These are phyloP conservation scores for Oceanodroma tethys DNA, from an alignment of 2,113 vertebrate species.

Conservation along the genomic window DNA sequence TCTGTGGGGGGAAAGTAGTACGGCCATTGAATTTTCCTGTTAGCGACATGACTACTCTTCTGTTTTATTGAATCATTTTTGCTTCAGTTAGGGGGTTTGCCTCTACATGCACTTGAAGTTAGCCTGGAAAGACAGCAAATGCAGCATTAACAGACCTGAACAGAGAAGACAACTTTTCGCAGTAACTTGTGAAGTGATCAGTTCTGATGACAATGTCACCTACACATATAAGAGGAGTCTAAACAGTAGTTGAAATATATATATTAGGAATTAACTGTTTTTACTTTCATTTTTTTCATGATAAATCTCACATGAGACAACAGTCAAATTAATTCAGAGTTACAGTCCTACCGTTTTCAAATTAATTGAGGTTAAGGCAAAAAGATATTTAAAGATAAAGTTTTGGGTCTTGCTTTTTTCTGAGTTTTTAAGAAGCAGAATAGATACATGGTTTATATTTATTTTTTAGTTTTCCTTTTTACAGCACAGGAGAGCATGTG, in stretches of 20 bases:
- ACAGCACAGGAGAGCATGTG: not conserved
- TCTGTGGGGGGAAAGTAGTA: not conserved
- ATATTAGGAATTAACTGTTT: not conserved
- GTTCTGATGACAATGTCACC: not conserved
- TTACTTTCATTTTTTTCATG: not conserved
- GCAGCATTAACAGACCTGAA: not conserved
- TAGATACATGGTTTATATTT: not conserved
- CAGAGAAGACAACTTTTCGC: not conserved
- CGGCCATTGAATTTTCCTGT: not conserved
- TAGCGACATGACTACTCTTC: not conserved
- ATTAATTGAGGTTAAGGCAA: not conserved
- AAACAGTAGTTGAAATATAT: not conserved
- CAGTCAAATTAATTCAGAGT: not conserved
- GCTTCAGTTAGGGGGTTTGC: not conserved
- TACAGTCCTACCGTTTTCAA: not conserved
- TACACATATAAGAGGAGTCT: not conserved
- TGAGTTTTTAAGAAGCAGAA: not conserved
- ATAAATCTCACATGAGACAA: not conserved
- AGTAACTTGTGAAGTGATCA: not conserved
- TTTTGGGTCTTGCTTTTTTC: not conserved
- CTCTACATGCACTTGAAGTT: not conserved
- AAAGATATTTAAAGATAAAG: not conserved
- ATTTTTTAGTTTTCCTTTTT: not conserved
- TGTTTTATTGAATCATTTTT: not conserved
- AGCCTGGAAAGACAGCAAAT: not conserved